Percentiles rank a stretch among this genome's conserved stretches.
Conservation (phyloP, 2,797 vertebrate species). For the Bradypodion ventrale region DNA sequence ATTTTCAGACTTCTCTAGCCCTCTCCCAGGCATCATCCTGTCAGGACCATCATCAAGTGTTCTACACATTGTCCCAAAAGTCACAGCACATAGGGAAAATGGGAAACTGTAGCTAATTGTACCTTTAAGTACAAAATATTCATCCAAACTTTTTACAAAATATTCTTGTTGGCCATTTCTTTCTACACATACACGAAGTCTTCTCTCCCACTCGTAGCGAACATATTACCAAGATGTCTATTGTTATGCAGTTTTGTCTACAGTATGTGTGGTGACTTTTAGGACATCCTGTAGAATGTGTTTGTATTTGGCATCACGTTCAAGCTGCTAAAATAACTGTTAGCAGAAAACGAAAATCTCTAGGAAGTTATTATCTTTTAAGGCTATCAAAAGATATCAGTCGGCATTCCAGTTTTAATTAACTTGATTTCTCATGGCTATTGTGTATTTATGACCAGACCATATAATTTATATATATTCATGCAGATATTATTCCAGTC, state of each 20-base stretch:
- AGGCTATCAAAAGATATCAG: background rate
- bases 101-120: too few relatives aligned
- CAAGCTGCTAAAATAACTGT: conserved; percentile 8
- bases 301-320: background rate
- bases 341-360: conserved; percentile 16
- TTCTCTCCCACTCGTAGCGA: too few relatives aligned
- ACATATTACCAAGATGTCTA: background rate
- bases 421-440: background rate
- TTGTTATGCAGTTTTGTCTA: too few relatives aligned
- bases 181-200: too few relatives aligned
- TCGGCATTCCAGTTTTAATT: conserved; percentile 22
- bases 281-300: too few relatives aligned
- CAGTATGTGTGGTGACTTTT: too few relatives aligned
- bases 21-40: background rate
- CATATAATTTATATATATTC: background rate
- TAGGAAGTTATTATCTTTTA: conserved; percentile 2
- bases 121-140: too few relatives aligned
- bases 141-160: too few relatives aligned
- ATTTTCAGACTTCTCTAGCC: background rate
- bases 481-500: background rate
- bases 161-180: too few relatives aligned
- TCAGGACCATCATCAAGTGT: background rate
- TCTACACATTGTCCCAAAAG: too few relatives aligned
- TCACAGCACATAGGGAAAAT: too few relatives aligned
- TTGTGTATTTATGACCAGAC: background rate